A percentile compares a stretch with the other conserved stretches of the same genome.
These are phyloP conservation scores for Agapornis canus DNA, from an alignment of 2,797 vertebrate species.

Conservation along the genomic window DNA sequence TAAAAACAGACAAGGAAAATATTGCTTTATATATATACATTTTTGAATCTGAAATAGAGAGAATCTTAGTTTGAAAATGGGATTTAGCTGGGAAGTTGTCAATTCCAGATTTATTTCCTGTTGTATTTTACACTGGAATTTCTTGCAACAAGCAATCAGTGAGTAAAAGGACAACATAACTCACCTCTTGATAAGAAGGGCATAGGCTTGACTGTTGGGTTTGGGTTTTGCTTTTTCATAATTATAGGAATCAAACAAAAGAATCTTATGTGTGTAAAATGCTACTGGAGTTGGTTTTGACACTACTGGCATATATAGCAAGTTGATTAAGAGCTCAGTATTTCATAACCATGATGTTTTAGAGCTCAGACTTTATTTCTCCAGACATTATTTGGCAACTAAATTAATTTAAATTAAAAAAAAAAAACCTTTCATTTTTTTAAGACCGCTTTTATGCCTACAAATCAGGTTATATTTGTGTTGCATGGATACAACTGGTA, in stretches of 20 bases:
- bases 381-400: slow-evolving; percentile 19
- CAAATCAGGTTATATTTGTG: neutral
- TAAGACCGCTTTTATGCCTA: slow-evolving; percentile 28
- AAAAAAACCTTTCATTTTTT: slow-evolving; percentile 33
- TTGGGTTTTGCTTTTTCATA: slow-evolving; percentile 20
- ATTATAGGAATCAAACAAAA: slow-evolving; percentile 58
- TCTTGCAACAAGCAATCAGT: slow-evolving; percentile 42
- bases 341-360: slow-evolving; percentile 52
- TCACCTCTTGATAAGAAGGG: slow-evolving; percentile 47
- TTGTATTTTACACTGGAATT: neutral
- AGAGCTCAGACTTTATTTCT: slow-evolving; percentile 42
- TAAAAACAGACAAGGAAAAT: neutral
- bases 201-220: neutral
- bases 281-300: slow-evolving; percentile 56
- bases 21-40: neutral
- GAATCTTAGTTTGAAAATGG: neutral
- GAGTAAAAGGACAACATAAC: slow-evolving; percentile 69
- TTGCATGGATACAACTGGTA: neutral
- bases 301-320: slow-evolving; percentile 51
- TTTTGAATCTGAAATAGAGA: neutral
- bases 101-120: neutral
- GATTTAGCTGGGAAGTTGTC: neutral
- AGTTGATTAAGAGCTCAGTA: slow-evolving; percentile 66
- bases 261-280: slow-evolving; percentile 22
- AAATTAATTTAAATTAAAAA: slow-evolving; percentile 51